phyloP scores from a whole-genome alignment of 2,113 vertebrate species.

The Nematolebias whitei region DNA sequence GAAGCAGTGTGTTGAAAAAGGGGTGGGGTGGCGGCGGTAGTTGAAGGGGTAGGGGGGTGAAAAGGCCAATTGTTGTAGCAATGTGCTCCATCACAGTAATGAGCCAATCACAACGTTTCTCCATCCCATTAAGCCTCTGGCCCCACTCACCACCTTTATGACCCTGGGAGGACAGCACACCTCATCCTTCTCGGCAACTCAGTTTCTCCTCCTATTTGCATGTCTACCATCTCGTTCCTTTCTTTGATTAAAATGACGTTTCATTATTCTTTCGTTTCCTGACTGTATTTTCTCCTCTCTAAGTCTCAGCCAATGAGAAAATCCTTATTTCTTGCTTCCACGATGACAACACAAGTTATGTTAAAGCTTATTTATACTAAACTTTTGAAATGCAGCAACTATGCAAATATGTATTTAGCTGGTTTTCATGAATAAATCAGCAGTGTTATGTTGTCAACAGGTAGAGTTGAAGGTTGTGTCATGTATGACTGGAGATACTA shows the following conservation, averaged over 20 bases:
- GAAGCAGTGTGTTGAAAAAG: constrained; percentile 42
- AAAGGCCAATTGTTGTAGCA: constrained; percentile 71
- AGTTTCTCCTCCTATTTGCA: constrained; percentile 26
- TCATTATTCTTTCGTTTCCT: background rate
- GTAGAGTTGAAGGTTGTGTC: background rate
- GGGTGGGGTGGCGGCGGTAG: constrained; percentile 12
- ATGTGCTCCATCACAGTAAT: constrained; percentile 79
- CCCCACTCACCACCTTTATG: constrained; percentile 67
- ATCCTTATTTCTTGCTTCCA: background rate
- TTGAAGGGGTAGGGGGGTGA: constrained; percentile 28
- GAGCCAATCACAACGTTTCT: constrained; percentile 79
- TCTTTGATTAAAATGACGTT: background rate
- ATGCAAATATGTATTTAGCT: background rate
- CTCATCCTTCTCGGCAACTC: constrained; percentile 59
- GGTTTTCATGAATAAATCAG: background rate
- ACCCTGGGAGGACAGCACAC: constrained; percentile 70
- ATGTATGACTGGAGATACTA: background rate
- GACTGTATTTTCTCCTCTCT: constrained; percentile 1
- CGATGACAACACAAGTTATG: background rate
- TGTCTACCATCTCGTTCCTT: constrained; percentile 7
- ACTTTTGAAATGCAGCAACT: too few species aligned
- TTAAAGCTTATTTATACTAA: background rate
- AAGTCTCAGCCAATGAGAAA: background rate
- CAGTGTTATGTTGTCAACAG: background rate
- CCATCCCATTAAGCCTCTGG: constrained; percentile 77